Conservation (phyloP, 2,113 vertebrate genomes). For the Mesocricetus auratus region DNA sequence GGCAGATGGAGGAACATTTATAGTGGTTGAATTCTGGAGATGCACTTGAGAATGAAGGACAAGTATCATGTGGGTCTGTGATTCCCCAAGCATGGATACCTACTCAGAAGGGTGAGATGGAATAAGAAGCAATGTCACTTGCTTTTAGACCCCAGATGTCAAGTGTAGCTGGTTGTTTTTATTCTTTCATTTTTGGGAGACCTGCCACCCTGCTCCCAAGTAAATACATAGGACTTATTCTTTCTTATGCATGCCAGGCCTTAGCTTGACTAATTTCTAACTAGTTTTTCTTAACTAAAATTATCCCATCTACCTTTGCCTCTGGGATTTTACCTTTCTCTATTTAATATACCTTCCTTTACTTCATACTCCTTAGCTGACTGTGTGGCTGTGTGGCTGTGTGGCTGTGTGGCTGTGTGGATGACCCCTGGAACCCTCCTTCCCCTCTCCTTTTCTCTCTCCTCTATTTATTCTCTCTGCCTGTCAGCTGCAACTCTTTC, state of each 20-base stretch:
- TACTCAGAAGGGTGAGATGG: not conserved
- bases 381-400: no score
- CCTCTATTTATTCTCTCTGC: not conserved
- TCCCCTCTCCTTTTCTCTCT: not conserved
- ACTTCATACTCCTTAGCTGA: not conserved
- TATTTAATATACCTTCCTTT: not conserved
- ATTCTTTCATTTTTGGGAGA: not conserved
- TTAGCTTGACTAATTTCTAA: not conserved
- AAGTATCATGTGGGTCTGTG: not conserved
- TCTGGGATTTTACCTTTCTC: not conserved
- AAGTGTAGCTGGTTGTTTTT: not conserved
- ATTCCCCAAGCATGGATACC: not conserved
- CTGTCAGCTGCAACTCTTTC: not conserved
- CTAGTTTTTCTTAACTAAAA: not conserved
- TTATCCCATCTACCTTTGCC: not conserved
- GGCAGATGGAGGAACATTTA: not conserved
- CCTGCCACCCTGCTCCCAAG: not conserved
- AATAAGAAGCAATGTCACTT: not conserved
- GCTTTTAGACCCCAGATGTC: slow-evolving; percentile 11
- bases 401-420: no score
- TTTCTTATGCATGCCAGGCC: not conserved
- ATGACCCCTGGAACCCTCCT: no score
- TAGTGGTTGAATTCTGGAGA: not conserved
- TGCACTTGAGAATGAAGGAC: slow-evolving; percentile 11
- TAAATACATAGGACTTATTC: not conserved